A percentile compares a stretch with the other conserved stretches of the same genome.
Evolutionary conservation across 92 coral and sea anemone genomes (phyloP).

Genomic region (Porites rus): DNA sequence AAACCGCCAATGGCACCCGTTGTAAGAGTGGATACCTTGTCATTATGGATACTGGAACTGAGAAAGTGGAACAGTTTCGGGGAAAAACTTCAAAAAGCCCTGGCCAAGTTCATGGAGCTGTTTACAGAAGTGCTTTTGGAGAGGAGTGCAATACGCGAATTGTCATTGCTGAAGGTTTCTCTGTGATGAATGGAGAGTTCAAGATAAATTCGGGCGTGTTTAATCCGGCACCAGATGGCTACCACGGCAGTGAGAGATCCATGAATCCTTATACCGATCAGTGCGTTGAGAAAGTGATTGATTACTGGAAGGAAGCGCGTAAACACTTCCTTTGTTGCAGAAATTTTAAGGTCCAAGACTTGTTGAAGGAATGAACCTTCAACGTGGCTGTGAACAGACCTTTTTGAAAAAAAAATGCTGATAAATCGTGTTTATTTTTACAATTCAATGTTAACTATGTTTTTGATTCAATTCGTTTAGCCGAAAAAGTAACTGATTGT

Average conservation of each 20-base stretch:
- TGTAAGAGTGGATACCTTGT: slow-evolving; percentile 54
- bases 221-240: background rate
- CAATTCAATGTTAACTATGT: too few species aligned
- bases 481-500: too few species aligned
- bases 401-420: too few species aligned
- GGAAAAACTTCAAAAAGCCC: background rate
- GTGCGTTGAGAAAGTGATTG: background rate
- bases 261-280: background rate
- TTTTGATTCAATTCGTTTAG: too few species aligned
- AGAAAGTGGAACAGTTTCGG: background rate
- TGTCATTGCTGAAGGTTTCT: background rate
- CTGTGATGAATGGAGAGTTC: background rate
- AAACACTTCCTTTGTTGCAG: background rate
- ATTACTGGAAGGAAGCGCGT: background rate
- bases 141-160: background rate
- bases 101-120: slow-evolving; percentile 2
- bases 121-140: slow-evolving; percentile 23
- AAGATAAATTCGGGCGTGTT: background rate
- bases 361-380: background rate
- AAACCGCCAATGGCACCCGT: slow-evolving; percentile 42
- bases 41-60: slow-evolving; percentile 23
- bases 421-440: too few species aligned
- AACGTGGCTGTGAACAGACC: background rate
- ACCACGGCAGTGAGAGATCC: background rate
- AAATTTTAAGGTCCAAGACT: background rate